Evolutionary conservation across 1,140 invertebrate species (phyloP), one percentile per base, ranked within the genome.

Genomic region (Heliconius himera): DNA sequence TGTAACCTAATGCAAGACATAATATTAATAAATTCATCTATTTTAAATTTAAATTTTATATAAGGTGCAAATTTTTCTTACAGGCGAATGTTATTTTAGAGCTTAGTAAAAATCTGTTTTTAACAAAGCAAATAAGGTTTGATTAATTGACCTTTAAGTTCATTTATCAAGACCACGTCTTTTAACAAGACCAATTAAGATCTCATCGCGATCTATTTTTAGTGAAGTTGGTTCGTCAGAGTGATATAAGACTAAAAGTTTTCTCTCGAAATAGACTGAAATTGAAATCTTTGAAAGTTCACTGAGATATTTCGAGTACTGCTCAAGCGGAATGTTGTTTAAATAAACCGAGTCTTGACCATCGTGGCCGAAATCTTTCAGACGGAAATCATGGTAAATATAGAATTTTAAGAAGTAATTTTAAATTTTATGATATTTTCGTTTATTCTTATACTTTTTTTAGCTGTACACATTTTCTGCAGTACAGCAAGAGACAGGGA

Each of bases 221-320:
- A 66, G 60, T 66, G 22, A 29, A 66, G 13, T 29, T 66, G 60
- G 11, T 29, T 66, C 60, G 60, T 66, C 60, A 66, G 26, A 16
- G 60, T 26, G 5, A 66, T 66, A 29, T 29, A 66, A 66, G 60
- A 66, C 60, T 66, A 16, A 66, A 66, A 66, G 9, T 66, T 66
- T 66, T 26, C 26, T 29, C 60, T 66, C 0, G 26, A 66, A 66
- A 29, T 29, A 26, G 11, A 66, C 60, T 66, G 60, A 66, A 66
- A 66, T 66, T 29, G 60, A 66, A 66, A 66, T 66, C n/a, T 66
- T 29, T 66, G 60, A 26, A 66, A 66, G 60, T 29, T 66, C 13
- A 16, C 26, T 29, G 22, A 26, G 11, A 29, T 66, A 56, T 66
- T 66, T 66, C 11, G 11, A 66, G 26, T 22, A 66, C 1, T 66